Evolutionary conservation across 92 coral and sea anemone species (phyloP).

Genomic region (Palythoa caribaeorum): DNA sequence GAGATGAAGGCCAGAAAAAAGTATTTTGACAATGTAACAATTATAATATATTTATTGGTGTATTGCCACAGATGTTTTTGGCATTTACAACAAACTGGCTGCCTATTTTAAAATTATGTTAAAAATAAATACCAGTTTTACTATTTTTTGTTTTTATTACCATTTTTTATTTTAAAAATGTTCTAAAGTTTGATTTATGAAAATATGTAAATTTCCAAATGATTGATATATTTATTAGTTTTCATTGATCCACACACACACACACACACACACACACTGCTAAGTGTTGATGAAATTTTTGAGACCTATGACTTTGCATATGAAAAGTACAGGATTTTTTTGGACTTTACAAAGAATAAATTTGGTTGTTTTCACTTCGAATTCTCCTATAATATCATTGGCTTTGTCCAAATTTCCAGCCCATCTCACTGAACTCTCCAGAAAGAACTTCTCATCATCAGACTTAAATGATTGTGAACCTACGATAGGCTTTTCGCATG

Average conservation of each 20-base stretch:
- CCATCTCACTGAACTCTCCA: too few relatives aligned
- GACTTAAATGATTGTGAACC: too few relatives aligned
- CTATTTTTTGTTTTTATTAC: slow-evolving; percentile 12
- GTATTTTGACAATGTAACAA: slow-evolving; percentile 8
- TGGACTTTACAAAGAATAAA: too few relatives aligned
- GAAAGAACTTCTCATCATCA: too few relatives aligned
- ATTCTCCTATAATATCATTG: too few relatives aligned
- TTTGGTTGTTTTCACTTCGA: too few relatives aligned
- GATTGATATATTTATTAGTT: slow-evolving; percentile 9
- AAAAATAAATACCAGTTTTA: slow-evolving; percentile 2
- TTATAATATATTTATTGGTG: slow-evolving; percentile 8
- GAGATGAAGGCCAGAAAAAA: slow-evolving; percentile 10
- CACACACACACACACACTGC: neutral
- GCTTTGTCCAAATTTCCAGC: too few relatives aligned
- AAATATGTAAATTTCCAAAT: slow-evolving; percentile 19
- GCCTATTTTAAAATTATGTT: slow-evolving; percentile 6
- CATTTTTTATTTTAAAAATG: neutral
- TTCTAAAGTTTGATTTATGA: neutral
- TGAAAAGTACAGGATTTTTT: too few relatives aligned
- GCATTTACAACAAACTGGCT: slow-evolving; percentile 7
- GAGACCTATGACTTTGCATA: neutral
- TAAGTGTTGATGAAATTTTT: neutral
- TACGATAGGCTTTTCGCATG: too few relatives aligned
- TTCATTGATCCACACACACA: neutral
- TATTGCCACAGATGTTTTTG: slow-evolving; percentile 22